Base-by-base conservation (phyloP, 2,797 vertebrate genomes). In the Allochrocebus solatus region DNA sequence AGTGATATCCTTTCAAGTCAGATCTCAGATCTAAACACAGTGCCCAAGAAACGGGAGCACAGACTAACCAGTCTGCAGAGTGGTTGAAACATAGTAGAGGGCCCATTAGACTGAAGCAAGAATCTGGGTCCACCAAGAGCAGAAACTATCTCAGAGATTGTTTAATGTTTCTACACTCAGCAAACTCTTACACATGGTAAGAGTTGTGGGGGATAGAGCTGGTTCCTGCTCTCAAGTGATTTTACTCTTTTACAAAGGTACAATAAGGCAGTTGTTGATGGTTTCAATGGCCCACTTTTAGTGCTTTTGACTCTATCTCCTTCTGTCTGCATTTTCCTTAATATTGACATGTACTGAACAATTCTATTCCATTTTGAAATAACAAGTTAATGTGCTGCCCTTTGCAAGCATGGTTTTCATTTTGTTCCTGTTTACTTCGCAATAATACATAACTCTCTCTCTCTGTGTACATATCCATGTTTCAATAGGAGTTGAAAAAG, bases 241-340 rank as follows among this genome's bases (percentile, higher is more conserved):
- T 91, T 93, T 46, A 93, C 57, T 88, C 59, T 59, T 78, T 64
- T 75, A 76, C 3, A 76, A 70, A 67, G 7, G 21, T 84, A 48
- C 36, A 91, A 76, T 21, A 91, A 91, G 55, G 78, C 11, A 75
- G 36, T 46, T 89, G 48, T 50, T 75, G 14, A 46, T 80, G 19
- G 48, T 64, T 81, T 81, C 53, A 70, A 16, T 75, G 16, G 2
- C 13, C 8, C 16, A 10, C 13, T 76, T 75, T 95, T 61, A 57
- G 36, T 78, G 43, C 53, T 90, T 6, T 30, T 41, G 17, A 89
- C 19, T n/a, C 10, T 14, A 53, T 86, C 13, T 86, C 21, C 24
- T 83, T 67, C 92, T 46, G n/a, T 90, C 4, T 82, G 30, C 21
- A 41, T 89, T 96, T 95, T 92, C 50, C 87, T 96, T 43, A 76